Base-by-base conservation (phyloP, 2,888 invertebrate genomes). In the Zygothrica quintamaculata region DNA sequence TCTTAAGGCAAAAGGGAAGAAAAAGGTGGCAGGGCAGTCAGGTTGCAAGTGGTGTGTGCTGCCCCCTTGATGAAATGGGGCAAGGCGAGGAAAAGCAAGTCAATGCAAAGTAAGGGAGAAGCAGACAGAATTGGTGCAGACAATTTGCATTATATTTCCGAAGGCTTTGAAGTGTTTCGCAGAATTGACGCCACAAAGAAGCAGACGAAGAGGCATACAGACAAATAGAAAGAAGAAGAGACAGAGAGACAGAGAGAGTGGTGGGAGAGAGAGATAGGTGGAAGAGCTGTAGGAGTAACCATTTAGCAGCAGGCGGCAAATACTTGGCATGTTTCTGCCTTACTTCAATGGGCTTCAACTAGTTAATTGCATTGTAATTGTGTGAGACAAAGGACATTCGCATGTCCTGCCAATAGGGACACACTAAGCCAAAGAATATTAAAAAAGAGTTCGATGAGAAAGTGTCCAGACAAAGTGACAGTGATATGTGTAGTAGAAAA, bases 71-170 rank as follows among this genome's bases (percentile, higher is more conserved):
- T 40, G 31, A 29, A 16, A 15, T 7, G 6, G 36, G 18, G 12
- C 36, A 26, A 15, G 36, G 31, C 40, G 18, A n/a, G n/a, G n/a
- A n/a, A n/a, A n/a, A n/a, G n/a, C n/a, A n/a, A n/a, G n/a, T n/a
- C n/a, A n/a, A n/a, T n/a, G n/a, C n/a, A 26, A 43, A 13, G 26
- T 4, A 26, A 7, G 13, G 11, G 37, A 18, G 9, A 18, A n/a
- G 25, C 22, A n/a, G 18, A 11, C 26, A 31, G 43, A 57, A 58
- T 53, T 72, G 67, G 42, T 43, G 75, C 65, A 74, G 70, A 65
- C 75, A 60, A 73, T 73, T 74, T 74, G 75, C 72, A 74, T 73
- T 65, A 65, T 51, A 40, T 42, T 50, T 56, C 36, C 60, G 39
- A 44, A 33, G 51, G 34, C 68, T 55, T 65, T 70, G 53, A 70